These are phyloP conservation scores for Campoletis sonorensis DNA, from an alignment of 1,140 invertebrate species.

Conservation along the genomic window DNA sequence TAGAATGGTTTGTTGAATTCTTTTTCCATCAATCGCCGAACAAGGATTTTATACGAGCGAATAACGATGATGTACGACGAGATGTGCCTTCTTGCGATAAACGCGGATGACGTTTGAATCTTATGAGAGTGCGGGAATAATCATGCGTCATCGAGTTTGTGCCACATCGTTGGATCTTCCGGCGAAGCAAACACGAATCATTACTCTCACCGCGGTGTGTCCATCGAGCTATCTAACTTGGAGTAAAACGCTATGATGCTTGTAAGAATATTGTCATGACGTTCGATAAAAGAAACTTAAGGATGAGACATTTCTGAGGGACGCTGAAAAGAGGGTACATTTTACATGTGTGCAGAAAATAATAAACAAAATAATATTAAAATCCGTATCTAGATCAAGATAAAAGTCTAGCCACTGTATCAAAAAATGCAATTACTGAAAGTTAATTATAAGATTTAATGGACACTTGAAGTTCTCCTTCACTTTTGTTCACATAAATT, in stretches of 20 bases:
- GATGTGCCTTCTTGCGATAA: not conserved
- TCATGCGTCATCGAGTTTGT: conserved; percentile 29
- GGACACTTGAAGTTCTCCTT: too few relatives aligned
- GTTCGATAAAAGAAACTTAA: not conserved
- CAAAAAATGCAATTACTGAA: too few relatives aligned
- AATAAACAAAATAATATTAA: too few relatives aligned
- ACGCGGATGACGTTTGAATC: conserved; percentile 5
- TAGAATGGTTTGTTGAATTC: not conserved
- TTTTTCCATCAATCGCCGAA: not conserved
- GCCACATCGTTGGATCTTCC: conserved; percentile 6
- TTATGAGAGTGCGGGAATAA: not conserved
- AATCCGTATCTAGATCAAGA: too few relatives aligned
- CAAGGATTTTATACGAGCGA: not conserved
- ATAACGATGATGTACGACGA: not conserved
- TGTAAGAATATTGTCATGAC: not conserved
- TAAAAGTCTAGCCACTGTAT: too few relatives aligned
- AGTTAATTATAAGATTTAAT: too few relatives aligned
- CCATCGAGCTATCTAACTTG: not conserved
- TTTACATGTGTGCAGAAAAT: too few relatives aligned
- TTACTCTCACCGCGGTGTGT: conserved; percentile 39
- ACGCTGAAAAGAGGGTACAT: conserved; percentile 6
- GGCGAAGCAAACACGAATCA: conserved; percentile 45
- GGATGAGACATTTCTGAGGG: conserved; percentile 11
- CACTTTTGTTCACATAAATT: too few relatives aligned
- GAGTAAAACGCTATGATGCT: not conserved